Percentiles rank a stretch among this genome's conserved stretches.
phyloP scores from a whole-genome alignment of 2,113 vertebrate species.

The Platysteira castanea region DNA sequence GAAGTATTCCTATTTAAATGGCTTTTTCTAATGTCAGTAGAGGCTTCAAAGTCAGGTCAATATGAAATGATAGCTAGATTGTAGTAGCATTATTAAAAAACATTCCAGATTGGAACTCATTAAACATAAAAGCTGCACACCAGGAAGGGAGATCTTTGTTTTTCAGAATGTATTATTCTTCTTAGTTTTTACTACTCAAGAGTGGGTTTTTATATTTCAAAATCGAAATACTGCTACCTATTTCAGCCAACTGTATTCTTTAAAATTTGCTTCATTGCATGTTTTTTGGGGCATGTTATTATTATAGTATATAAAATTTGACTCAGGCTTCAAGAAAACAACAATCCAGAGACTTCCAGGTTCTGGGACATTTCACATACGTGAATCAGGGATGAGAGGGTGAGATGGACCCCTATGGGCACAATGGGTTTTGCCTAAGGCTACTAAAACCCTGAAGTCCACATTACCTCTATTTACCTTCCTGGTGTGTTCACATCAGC shows the following conservation, averaged over 20 bases:
- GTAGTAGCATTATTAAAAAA: not conserved
- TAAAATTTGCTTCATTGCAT: not conserved
- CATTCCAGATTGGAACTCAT: not conserved
- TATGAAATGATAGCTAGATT: not conserved
- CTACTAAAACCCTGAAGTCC: not conserved
- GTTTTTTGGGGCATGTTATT: not conserved
- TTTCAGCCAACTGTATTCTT: not conserved
- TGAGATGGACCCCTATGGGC: not conserved
- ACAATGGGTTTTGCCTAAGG: not conserved
- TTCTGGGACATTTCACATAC: not conserved
- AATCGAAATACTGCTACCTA: not conserved
- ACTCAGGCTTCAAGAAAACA: not conserved
- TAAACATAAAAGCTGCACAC: not conserved
- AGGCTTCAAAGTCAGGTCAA: not conserved
- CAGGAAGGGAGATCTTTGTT: not conserved
- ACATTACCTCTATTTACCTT: not conserved
- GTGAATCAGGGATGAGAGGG: not conserved
- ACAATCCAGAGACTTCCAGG: not conserved
- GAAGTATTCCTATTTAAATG: not conserved
- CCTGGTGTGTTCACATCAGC: not conserved
- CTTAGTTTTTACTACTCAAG: not conserved
- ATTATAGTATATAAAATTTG: not conserved
- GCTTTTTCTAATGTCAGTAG: not conserved
- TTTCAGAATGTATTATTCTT: not conserved
- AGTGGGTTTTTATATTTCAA: not conserved